These are phyloP conservation scores for Decapterus maruadsi DNA, from an alignment of 2,797 vertebrate genomes.

Conservation along the genomic window DNA sequence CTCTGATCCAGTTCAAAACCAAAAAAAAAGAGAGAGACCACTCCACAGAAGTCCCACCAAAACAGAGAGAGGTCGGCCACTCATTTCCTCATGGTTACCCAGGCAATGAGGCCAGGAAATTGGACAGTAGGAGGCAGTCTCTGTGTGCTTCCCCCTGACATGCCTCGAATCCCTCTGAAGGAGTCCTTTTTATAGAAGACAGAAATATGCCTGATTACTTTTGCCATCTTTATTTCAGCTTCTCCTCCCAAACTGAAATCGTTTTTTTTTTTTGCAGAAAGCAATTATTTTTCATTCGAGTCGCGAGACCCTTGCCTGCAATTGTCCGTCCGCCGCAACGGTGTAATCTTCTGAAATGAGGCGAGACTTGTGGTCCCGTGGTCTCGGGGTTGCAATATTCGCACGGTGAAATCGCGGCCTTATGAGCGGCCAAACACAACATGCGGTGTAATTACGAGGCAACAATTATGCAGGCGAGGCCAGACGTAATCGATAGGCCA, in stretches of 20 bases:
- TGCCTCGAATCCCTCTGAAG: conserved; percentile 64
- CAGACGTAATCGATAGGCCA: conserved; percentile 90
- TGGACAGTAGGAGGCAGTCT: conserved; percentile 68
- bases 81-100: conserved; percentile 80
- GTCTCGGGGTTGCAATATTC: conserved; percentile 44
- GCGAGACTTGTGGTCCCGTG: conserved; percentile 40
- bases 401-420: conserved; percentile 22
- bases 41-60: conserved; percentile 54
- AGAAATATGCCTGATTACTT: conserved; percentile 73
- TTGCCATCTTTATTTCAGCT: conserved; percentile 63
- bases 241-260: conserved; percentile 41
- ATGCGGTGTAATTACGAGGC: conserved; percentile 80
- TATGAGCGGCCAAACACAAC: conserved; percentile 58
- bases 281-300: conserved; percentile 63
- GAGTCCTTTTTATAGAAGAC: conserved; percentile 56
- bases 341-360: conserved; percentile 61
- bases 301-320: conserved; percentile 10
- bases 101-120: conserved; percentile 80
- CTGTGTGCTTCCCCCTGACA: conserved; percentile 60
- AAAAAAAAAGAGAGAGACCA: conserved; percentile 44
- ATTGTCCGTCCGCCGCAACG: conserved; percentile 24
- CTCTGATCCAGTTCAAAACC: conserved; percentile 44
- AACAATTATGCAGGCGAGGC: conserved; percentile 79
- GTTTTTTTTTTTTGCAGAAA: conserved; percentile 36
- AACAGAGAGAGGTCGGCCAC: conserved; percentile 59